Evolutionary conservation across 2,113 vertebrate species (phyloP).

Genomic region (Pardalotus punctatus): DNA sequence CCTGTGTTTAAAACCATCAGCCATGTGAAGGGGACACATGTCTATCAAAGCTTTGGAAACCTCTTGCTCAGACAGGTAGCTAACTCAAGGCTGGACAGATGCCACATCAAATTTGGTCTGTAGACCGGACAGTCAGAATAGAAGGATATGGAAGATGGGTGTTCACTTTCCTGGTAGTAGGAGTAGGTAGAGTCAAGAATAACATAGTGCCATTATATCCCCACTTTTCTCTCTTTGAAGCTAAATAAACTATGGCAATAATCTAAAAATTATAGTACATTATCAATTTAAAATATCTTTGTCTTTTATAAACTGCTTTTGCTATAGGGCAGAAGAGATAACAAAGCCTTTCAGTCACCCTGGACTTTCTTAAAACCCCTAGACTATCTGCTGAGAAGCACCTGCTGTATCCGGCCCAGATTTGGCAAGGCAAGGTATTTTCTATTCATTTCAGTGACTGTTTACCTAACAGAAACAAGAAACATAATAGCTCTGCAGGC

Average conservation of each 20-base stretch:
- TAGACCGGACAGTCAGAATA: background rate
- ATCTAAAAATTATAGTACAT: background rate
- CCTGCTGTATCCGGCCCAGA: fast-evolving
- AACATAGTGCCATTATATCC: background rate
- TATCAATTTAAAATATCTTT: background rate
- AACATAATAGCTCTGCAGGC: background rate
- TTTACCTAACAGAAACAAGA: background rate
- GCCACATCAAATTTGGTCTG: background rate
- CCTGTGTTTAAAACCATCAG: background rate
- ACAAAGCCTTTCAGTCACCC: background rate
- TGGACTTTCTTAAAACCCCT: background rate
- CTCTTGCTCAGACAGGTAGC: background rate
- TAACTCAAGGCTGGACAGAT: background rate
- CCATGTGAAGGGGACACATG: background rate
- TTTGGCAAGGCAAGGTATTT: background rate
- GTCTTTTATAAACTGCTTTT: background rate
- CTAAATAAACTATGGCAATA: background rate
- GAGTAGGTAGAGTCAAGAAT: background rate
- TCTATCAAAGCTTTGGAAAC: background rate
- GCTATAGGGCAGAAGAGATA: background rate
- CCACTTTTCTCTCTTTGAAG: background rate
- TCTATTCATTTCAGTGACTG: background rate
- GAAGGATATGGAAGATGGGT: background rate
- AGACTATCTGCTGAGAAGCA: background rate
- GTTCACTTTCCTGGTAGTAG: background rate